A percentile compares a stretch with the other conserved stretches of the same genome.
phyloP scores from a whole-genome alignment of 2,888 invertebrate genomes.

The Chaetogeoica ovagalla region DNA sequence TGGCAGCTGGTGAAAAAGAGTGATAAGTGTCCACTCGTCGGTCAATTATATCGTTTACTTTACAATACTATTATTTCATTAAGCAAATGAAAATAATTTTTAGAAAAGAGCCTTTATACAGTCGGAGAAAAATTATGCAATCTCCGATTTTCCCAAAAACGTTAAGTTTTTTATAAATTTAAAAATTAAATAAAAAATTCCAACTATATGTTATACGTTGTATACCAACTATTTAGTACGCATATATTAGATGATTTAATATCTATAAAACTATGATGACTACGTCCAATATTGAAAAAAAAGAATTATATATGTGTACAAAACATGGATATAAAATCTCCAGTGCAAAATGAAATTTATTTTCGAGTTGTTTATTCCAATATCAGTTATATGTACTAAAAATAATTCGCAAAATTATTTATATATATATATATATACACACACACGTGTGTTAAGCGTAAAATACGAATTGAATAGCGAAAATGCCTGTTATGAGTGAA shows the following conservation, averaged over 20 bases:
- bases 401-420: neutral
- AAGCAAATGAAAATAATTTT: neutral
- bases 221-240: neutral
- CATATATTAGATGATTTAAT: neutral
- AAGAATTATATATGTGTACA: too few species aligned
- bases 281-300: too few species aligned
- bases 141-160: neutral
- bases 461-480: neutral
- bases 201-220: too few species aligned
- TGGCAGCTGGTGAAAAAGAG: conserved; percentile 5
- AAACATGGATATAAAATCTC: neutral
- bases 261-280: neutral
- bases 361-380: neutral
- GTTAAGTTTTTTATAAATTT: neutral
- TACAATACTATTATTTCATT: neutral
- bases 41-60: neutral
- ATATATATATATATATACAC: too few species aligned
- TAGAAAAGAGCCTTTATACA: neutral
- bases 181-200: too few species aligned
- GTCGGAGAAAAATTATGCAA: neutral
- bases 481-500: conserved; percentile 22
- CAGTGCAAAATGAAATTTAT: too few species aligned
- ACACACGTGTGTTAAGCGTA: neutral
- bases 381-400: neutral
- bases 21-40: conserved; percentile 14